These are phyloP conservation scores for Polydrusus cervinus DNA, from an alignment of 2,888 invertebrate genomes.

Conservation along the genomic window DNA sequence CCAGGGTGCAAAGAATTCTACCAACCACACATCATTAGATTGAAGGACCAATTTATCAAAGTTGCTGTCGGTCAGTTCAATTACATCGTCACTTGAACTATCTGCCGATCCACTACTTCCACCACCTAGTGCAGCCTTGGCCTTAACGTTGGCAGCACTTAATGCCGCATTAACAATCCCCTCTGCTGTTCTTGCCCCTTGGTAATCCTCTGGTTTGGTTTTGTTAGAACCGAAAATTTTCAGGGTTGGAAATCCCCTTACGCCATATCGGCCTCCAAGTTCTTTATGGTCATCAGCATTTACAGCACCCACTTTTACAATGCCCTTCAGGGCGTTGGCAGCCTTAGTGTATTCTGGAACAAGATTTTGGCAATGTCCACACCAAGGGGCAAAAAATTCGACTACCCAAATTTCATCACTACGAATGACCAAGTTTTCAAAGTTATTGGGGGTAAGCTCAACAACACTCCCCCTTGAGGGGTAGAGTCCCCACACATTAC, in stretches of 20 bases:
- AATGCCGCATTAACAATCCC: constrained; percentile 90
- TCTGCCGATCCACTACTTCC: constrained; percentile 71
- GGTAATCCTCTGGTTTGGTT: constrained; percentile 86
- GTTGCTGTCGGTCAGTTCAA: constrained; percentile 96
- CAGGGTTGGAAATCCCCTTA: constrained; percentile 95
- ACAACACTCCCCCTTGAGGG: constrained; percentile 85
- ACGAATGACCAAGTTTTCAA: constrained; percentile 86
- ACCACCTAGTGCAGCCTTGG: constrained; percentile 80
- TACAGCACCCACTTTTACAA: constrained; percentile 95
- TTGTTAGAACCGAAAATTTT: constrained; percentile 94
- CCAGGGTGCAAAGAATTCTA: constrained; percentile 98
- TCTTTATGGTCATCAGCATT: constrained; percentile 93
- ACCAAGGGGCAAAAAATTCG: constrained; percentile 98
- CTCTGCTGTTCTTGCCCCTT: constrained; percentile 89
- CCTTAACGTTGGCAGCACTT: constrained; percentile 84
- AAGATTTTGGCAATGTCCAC: constrained; percentile 91
- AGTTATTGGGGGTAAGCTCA: constrained; percentile 90
- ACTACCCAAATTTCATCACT: constrained; percentile 95
- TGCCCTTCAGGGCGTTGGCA: constrained; percentile 93
- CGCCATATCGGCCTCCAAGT: constrained; percentile 85
- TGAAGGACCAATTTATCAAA: constrained; percentile 93
- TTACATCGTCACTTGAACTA: constrained; percentile 75
- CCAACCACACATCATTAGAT: constrained; percentile 97
- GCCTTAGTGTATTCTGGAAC: constrained; percentile 96
- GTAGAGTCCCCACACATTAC: constrained; percentile 75